A percentile compares a stretch with the other conserved stretches of the same genome.
Evolutionary conservation across 2,888 invertebrate species (phyloP).

Genomic region (Bhutanitis thaidina): DNA sequence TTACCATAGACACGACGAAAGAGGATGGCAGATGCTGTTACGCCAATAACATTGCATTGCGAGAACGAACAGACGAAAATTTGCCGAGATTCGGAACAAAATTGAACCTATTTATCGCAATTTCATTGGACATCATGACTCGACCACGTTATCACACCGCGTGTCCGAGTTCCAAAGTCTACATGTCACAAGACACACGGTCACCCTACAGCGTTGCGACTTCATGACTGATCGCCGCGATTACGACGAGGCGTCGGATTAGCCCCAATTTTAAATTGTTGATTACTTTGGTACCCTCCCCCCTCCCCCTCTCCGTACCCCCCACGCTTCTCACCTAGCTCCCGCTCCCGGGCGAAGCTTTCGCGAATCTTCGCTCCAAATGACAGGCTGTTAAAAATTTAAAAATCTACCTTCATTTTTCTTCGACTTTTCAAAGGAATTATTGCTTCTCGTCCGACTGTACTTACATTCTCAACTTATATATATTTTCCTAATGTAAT

Average conservation of each 20-base stretch:
- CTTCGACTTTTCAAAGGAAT: background rate
- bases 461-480: background rate
- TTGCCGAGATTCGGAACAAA: too few relatives aligned
- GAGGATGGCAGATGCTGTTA: too few relatives aligned
- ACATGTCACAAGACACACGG: background rate
- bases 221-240: conserved; percentile 61
- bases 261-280: conserved; percentile 77
- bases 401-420: conserved; percentile 44
- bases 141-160: too few relatives aligned
- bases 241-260: conserved; percentile 59
- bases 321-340: conserved; percentile 22
- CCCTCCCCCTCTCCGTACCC: conserved; percentile 27
- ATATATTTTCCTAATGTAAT: too few relatives aligned
- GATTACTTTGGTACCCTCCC: conserved; percentile 60
- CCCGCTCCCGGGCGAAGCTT: conserved; percentile 25
- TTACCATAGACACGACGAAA: too few relatives aligned
- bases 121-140: too few relatives aligned
- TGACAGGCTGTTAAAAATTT: conserved; percentile 60
- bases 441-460: background rate
- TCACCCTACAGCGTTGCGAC: conserved; percentile 19
- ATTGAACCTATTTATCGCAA: too few relatives aligned
- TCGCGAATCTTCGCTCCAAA: conserved; percentile 42
- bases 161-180: background rate
- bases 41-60: too few relatives aligned
- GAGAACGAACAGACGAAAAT: too few relatives aligned